Evolutionary conservation across 30 jellyfish, hydroid and myxozoan genomes (phyloP).

Genomic region (Aurelia sp.): DNA sequence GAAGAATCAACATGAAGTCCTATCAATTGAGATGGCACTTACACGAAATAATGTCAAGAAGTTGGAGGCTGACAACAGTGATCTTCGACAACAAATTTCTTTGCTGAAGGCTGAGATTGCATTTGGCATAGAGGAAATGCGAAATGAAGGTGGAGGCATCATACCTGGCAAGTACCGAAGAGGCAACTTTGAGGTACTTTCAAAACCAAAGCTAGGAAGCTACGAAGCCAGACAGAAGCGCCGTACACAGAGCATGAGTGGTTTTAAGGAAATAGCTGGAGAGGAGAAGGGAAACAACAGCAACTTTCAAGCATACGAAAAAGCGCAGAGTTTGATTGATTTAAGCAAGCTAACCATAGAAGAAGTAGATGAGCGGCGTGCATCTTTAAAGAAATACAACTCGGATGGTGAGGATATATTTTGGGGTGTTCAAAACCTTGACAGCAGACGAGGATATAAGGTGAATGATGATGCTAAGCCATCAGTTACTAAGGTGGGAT

Average conservation of each 20-base stretch:
- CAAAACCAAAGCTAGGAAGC: conserved; percentile 11
- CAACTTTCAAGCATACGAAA: conserved; percentile 13
- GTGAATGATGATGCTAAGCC: background rate
- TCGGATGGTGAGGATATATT: conserved; percentile 42
- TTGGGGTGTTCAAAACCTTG: background rate
- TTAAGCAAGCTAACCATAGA: conserved; percentile 34
- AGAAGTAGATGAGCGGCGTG: conserved; percentile 49
- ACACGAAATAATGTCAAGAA: conserved; percentile 61
- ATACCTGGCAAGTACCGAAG: conserved; percentile 70
- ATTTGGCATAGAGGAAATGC: conserved; percentile 30
- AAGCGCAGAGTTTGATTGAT: conserved; percentile 61
- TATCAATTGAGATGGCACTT: conserved; percentile 70
- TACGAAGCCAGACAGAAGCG: background rate
- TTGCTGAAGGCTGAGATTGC: conserved; percentile 67
- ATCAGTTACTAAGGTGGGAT: too few species aligned
- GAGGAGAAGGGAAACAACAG: background rate
- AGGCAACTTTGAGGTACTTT: conserved; percentile 72
- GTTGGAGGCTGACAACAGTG: conserved; percentile 65
- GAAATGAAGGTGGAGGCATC: conserved; percentile 55
- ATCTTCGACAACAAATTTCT: conserved; percentile 53
- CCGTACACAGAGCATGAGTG: conserved; percentile 56
- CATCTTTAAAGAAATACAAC: conserved; percentile 25
- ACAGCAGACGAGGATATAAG: background rate
- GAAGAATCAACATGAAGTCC: conserved; percentile 55
- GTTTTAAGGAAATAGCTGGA: conserved; percentile 8